Conservation (phyloP, 92 coral and sea anemone species). For the Isaurus tuberculatus region DNA sequence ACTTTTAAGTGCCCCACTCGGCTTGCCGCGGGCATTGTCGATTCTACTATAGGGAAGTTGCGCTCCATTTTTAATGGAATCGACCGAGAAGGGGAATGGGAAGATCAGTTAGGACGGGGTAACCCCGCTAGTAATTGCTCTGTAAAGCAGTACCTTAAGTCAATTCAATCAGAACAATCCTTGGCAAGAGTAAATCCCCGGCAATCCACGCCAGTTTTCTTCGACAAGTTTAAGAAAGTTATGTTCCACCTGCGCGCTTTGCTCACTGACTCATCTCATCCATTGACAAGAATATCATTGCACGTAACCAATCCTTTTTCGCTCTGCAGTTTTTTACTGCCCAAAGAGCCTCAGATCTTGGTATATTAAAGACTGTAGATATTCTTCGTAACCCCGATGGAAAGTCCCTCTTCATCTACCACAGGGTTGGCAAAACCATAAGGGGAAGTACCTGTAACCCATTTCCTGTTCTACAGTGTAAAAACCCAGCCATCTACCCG, state of each 20-base stretch:
- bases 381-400: slow-evolving; percentile 47
- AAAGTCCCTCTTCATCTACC: slow-evolving; percentile 53
- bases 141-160: slow-evolving; percentile 20
- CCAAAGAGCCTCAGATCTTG: slow-evolving; percentile 64
- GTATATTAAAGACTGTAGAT: slow-evolving; percentile 65
- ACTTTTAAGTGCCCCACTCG: slow-evolving; percentile 56
- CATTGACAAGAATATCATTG: slow-evolving; percentile 19
- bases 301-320: slow-evolving; percentile 54
- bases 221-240: slow-evolving; percentile 45
- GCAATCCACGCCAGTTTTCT: slow-evolving; percentile 59
- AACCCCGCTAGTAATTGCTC: neutral
- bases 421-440: slow-evolving; percentile 65
- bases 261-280: neutral
- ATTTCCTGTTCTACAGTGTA: slow-evolving; percentile 53
- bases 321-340: slow-evolving; percentile 56
- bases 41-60: slow-evolving; percentile 16
- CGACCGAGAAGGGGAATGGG: too few species aligned
- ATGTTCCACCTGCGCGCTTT: slow-evolving; percentile 49
- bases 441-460: slow-evolving; percentile 48
- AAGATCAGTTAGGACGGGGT: neutral
- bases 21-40: slow-evolving; percentile 73
- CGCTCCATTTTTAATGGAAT: too few species aligned
- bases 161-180: slow-evolving; percentile 54
- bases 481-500: slow-evolving; percentile 69
- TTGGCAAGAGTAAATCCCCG: slow-evolving; percentile 51